Conservation (phyloP, 2,113 vertebrate species). For the Tiliqua scincoides region DNA sequence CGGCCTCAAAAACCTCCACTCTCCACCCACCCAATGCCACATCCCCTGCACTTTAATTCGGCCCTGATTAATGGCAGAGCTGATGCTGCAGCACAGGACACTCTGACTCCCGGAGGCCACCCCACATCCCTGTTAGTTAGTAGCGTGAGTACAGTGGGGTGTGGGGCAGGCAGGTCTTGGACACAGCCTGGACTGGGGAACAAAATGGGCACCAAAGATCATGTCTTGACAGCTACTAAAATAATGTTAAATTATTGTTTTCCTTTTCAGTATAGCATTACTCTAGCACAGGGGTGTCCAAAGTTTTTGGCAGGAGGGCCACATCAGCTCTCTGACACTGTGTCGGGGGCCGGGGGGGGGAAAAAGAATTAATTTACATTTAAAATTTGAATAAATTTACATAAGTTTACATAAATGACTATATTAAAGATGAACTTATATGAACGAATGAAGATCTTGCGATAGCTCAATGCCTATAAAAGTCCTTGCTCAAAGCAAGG, state of each 20-base stretch:
- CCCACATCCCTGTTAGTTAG: neutral
- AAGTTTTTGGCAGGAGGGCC: no score
- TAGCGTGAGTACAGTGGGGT: neutral
- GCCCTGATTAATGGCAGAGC: slow-evolving; percentile 23
- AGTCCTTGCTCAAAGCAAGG: no score
- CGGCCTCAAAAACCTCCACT: slow-evolving; percentile 33
- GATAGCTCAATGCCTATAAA: no score
- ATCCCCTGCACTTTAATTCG: slow-evolving; percentile 30
- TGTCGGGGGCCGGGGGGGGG: no score
- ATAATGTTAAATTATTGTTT: neutral
- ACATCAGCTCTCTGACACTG: no score
- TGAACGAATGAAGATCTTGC: no score
- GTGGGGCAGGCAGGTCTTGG: neutral
- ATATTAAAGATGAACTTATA: no score
- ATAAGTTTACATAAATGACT: no score
- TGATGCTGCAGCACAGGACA: neutral
- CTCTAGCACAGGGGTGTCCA: no score
- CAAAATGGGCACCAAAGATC: neutral
- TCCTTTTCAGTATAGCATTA: neutral
- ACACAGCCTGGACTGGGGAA: neutral
- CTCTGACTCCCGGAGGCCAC: neutral
- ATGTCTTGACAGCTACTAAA: neutral
- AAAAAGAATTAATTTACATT: no score
- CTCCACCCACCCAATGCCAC: slow-evolving; percentile 33
- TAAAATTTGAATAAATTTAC: no score